Evolutionary conservation across 2,113 vertebrate species (phyloP), one percentile per base, ranked within the genome.

Genomic region (Myanophis thanlyinensis): DNA sequence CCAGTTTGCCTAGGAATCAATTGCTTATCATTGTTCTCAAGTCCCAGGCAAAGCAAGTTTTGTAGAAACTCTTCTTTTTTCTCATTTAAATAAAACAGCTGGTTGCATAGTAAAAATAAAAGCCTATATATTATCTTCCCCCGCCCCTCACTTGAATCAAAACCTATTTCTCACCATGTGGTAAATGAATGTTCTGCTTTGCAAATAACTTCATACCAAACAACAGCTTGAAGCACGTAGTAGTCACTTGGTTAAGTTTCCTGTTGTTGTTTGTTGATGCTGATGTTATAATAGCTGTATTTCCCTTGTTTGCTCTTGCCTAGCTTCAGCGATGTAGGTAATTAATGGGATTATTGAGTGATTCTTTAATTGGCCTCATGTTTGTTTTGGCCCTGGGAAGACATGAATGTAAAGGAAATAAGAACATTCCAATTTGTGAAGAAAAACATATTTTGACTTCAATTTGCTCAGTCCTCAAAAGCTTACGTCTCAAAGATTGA

Each of bases 11-110:
- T 44, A 35, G 73, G 35, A 40, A 80, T 80, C 67, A 80, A 80
- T 80, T 88, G 93, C 40, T 30, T 90, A 62, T 93, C 51, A 1
- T 22, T 67, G 54, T 91, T 93, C 54, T 93, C 93, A 53, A 80
- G 35, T 90, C 88, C 67, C 20, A 1, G 23, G 73, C 22, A 54
- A 52, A 89, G 94, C 95, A 95, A 95, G 93, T 94, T 91, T 90
- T 89, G 10, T 89, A 88, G 25, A 96, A 95, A 92, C 44, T 54
- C 10, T 90, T 80, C 22, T 89, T 95, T 67, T 92, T 3, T 20
- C 22, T 3, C 92, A 88, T 94, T 93, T 93, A 94, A 96, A 59
- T 90, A 51, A 94, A 93, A 93, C 91, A 96, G 93, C 93, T 97
- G 95, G 93, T 95, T 94, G 90, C 91, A 88, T 11, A 85, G 9